phyloP scores from a whole-genome alignment of 2,888 invertebrate species.

The Cremastobaeus sp. region DNA sequence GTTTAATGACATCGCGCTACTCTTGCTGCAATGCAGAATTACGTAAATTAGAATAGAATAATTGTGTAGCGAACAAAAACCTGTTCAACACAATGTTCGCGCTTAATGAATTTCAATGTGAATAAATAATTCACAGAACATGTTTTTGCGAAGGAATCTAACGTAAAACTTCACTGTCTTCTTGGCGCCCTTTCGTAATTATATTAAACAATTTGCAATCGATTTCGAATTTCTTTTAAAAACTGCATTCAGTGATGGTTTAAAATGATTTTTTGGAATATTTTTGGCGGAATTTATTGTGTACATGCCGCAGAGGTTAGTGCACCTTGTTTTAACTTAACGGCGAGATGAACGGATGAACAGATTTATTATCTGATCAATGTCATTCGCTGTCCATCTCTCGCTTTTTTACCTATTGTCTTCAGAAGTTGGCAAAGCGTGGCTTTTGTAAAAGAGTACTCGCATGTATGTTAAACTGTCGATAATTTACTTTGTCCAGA shows the following conservation, averaged over 20 bases:
- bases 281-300: too few species aligned
- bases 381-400: constrained; percentile 60
- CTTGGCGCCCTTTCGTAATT: too few species aligned
- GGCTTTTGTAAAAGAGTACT: constrained; percentile 45
- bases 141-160: too few species aligned
- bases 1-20: constrained; percentile 20
- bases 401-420: constrained; percentile 51
- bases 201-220: too few species aligned
- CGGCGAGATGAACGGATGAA: constrained; percentile 65
- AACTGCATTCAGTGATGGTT: too few species aligned
- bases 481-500: constrained; percentile 15
- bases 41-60: constrained; percentile 50
- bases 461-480: constrained; percentile 34
- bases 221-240: too few species aligned
- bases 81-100: neutral
- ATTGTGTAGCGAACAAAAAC: constrained; percentile 21
- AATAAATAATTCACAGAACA: too few species aligned
- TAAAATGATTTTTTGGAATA: too few species aligned
- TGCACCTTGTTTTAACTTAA: constrained; percentile 46
- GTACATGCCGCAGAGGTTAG: constrained; percentile 20
- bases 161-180: too few species aligned
- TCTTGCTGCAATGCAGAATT: constrained; percentile 38
- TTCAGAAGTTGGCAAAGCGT: constrained; percentile 34
- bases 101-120: constrained; percentile 2
- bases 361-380: constrained; percentile 71